Percentiles rank a stretch among this genome's conserved stretches.
Conservation (phyloP, 2,113 vertebrate species). For the Grammomys dolichurus region DNA sequence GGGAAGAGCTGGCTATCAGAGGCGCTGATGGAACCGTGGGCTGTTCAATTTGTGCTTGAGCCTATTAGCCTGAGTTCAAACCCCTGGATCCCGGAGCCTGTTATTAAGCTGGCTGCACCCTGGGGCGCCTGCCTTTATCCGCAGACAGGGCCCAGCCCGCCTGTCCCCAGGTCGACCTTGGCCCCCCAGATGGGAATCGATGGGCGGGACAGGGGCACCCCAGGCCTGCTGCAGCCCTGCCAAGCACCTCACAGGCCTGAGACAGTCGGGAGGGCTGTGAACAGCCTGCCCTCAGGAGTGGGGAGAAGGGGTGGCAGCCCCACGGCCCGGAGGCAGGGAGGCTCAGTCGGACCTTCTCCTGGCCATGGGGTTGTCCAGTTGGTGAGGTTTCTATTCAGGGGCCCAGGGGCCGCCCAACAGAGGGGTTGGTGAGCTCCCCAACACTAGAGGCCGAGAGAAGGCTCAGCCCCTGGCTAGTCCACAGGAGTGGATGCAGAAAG, state of each 20-base stretch:
- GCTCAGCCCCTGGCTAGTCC: neutral
- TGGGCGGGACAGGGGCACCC: neutral
- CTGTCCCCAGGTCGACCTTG: slow-evolving; percentile 69
- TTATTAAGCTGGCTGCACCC: slow-evolving; percentile 77
- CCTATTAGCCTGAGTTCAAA: slow-evolving; percentile 74
- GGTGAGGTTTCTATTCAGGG: neutral
- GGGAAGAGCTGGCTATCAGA: slow-evolving; percentile 59
- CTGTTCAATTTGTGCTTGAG: slow-evolving; percentile 74
- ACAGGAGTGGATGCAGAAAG: neutral
- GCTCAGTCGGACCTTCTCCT: neutral
- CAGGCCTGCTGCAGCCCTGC: neutral
- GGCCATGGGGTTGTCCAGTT: neutral
- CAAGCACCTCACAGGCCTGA: neutral
- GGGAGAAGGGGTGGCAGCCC: neutral
- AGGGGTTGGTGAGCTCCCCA: neutral
- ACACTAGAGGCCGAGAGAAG: neutral
- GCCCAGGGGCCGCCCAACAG: no score
- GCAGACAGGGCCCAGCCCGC: slow-evolving; percentile 74
- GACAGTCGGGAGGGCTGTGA: neutral
- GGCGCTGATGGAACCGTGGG: slow-evolving; percentile 66
- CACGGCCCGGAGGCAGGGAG: neutral
- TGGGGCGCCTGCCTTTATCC: slow-evolving; percentile 76
- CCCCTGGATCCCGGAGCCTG: slow-evolving; percentile 67
- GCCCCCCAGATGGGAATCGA: slow-evolving; percentile 55
- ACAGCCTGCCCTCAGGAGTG: neutral